These are phyloP conservation scores for Dipodomys merriami DNA, from an alignment of 2,113 vertebrate species.

Conservation along the genomic window DNA sequence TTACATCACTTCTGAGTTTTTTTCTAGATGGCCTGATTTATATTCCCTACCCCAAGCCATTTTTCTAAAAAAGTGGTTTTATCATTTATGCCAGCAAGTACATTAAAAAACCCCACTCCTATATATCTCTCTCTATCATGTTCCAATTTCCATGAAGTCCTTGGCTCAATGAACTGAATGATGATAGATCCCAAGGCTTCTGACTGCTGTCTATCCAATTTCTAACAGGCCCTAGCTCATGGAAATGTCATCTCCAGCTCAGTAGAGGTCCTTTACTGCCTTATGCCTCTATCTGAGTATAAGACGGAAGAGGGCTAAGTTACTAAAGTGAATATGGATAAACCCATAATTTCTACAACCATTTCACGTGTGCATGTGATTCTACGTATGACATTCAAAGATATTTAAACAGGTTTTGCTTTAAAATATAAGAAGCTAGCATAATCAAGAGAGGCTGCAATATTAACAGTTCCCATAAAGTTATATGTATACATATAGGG, in stretches of 20 bases:
- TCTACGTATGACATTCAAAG: neutral
- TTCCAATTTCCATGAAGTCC: constrained; percentile 22
- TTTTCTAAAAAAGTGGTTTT: constrained; percentile 29
- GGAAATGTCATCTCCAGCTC: neutral
- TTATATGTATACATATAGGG: neutral
- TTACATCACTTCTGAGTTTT: constrained; percentile 33
- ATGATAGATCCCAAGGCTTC: constrained; percentile 18
- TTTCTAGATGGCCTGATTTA: neutral
- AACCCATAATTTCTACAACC: neutral
- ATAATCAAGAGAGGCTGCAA: neutral
- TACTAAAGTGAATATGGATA: neutral
- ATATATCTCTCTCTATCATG: neutral
- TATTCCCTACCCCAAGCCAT: neutral
- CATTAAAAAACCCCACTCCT: neutral
- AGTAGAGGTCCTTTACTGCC: neutral
- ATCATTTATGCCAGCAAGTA: constrained; percentile 35
- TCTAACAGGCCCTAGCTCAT: neutral
- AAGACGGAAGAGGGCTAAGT: neutral
- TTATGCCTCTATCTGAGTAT: neutral
- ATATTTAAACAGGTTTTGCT: neutral
- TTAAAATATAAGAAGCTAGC: neutral
- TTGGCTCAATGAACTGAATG: constrained; percentile 25
- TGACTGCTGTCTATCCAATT: constrained; percentile 12
- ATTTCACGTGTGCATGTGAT: neutral
- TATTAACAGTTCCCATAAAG: constrained; percentile 6